Evolutionary conservation across 2,888 invertebrate species (phyloP).

Genomic region (Ennomos quercinarius): DNA sequence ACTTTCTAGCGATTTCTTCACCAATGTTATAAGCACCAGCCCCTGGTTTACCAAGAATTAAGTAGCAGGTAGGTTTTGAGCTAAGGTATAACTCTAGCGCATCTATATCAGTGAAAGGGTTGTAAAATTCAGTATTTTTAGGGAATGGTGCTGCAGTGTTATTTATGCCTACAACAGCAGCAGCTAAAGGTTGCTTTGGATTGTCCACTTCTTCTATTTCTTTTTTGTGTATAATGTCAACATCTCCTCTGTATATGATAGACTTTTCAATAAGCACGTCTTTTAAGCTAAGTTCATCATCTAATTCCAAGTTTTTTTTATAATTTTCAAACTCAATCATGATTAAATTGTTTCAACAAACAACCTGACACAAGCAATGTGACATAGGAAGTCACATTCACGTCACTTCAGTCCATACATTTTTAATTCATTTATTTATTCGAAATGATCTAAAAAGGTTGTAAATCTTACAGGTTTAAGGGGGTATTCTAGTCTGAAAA

Average conservation of each 20-base stretch:
- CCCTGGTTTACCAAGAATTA: constrained; percentile 87
- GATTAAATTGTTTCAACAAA: constrained; percentile 27
- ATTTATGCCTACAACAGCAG: constrained; percentile 66
- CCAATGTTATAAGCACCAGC: constrained; percentile 81
- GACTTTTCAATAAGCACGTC: constrained; percentile 49
- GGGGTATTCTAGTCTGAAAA: no score
- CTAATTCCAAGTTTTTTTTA: constrained; percentile 51
- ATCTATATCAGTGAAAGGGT: constrained; percentile 81
- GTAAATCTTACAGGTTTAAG: no score
- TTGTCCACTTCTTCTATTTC: constrained; percentile 29
- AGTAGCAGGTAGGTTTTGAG: constrained; percentile 83
- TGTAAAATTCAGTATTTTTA: constrained; percentile 44
- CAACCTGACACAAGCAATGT: neutral
- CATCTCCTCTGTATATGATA: constrained; percentile 53
- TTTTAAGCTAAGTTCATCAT: constrained; percentile 55
- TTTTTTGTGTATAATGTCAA: constrained; percentile 33
- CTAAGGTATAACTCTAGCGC: constrained; percentile 78
- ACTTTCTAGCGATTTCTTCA: constrained; percentile 82
- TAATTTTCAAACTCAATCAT: constrained; percentile 55
- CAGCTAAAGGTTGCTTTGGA: constrained; percentile 55
- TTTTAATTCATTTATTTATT: no score
- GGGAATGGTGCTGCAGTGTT: constrained; percentile 67
- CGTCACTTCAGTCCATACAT: constrained; percentile 15
- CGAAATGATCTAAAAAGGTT: no score
- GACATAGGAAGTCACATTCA: constrained; percentile 22